Evolutionary conservation across 2,888 invertebrate genomes (phyloP).

Genomic region (Mantis religiosa): DNA sequence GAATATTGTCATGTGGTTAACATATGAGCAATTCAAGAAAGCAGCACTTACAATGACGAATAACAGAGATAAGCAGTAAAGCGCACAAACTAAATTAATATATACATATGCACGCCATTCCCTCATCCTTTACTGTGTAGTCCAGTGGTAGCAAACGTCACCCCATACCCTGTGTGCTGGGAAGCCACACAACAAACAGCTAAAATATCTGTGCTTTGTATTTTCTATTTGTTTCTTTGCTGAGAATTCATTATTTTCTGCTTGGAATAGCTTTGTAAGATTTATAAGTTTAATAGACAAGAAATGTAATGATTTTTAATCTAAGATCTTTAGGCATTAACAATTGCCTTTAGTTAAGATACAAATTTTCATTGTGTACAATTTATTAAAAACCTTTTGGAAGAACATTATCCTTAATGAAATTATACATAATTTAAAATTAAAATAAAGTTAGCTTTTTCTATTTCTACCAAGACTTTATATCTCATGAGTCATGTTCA

Average conservation of each 20-base stretch:
- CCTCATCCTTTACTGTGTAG: not conserved
- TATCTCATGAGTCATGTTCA: no score
- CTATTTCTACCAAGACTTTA: not conserved
- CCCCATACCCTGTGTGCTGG: not conserved
- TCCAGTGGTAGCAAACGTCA: not conserved
- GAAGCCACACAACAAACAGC: not conserved
- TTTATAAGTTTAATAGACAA: not conserved
- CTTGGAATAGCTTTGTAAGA: not conserved
- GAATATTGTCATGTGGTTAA: conserved; percentile 64
- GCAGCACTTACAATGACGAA: not conserved
- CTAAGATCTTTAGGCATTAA: not conserved
- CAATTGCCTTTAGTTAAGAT: not conserved
- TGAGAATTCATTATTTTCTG: not conserved
- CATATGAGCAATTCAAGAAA: conserved; percentile 59
- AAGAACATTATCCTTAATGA: not conserved
- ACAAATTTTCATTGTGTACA: not conserved
- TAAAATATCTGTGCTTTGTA: not conserved
- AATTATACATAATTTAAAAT: not conserved
- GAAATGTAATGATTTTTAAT: not conserved
- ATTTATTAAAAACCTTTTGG: not conserved
- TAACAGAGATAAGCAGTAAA: not conserved
- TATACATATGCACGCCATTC: not conserved
- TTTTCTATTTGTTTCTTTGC: not conserved
- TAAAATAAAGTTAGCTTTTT: not conserved
- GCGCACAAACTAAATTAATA: not conserved